Conservation (phyloP, 2,113 vertebrate genomes). For the Chascanopsetta lugubris region DNA sequence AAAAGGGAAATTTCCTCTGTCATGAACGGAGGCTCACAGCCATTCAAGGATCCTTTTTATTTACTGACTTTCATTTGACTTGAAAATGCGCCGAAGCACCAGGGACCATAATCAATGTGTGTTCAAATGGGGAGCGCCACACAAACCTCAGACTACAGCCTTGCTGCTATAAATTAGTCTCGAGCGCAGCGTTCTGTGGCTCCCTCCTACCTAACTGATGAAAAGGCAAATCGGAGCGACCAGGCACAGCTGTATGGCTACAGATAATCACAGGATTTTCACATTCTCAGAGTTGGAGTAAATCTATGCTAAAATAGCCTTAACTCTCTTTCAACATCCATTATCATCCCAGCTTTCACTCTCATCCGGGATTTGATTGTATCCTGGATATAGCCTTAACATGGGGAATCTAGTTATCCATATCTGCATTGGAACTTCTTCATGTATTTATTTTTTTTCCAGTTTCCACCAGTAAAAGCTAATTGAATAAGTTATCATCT, state of each 20-base stretch:
- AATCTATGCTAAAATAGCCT: constrained; percentile 1
- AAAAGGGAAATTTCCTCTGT: constrained; percentile 22
- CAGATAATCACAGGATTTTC: constrained; percentile 18
- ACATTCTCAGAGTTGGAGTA: constrained; percentile 16
- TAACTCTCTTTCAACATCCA: background rate
- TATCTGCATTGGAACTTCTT: too few relatives aligned
- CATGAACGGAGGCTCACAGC: constrained; percentile 1
- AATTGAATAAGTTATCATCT: too few relatives aligned
- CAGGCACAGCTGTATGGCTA: constrained; percentile 8
- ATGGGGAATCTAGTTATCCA: background rate
- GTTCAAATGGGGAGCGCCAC: constrained; percentile 27
- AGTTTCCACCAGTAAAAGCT: background rate
- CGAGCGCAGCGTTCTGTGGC: constrained; percentile 23
- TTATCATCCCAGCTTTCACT: background rate
- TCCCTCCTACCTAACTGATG: constrained; percentile 1
- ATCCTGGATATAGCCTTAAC: background rate
- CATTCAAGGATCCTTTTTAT: constrained; percentile 16
- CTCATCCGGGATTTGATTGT: background rate
- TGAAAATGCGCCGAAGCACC: constrained; percentile 13
- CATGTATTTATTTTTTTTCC: background rate
- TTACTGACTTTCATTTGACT: constrained; percentile 30
- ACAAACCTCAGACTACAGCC: constrained; percentile 33
- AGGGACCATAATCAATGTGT: constrained; percentile 25
- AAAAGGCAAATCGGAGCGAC: constrained; percentile 8
- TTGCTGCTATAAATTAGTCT: constrained; percentile 24